Evolutionary conservation across 2,113 vertebrate genomes (phyloP), one percentile per base, ranked within the genome.

Genomic region (Nestor notabilis): DNA sequence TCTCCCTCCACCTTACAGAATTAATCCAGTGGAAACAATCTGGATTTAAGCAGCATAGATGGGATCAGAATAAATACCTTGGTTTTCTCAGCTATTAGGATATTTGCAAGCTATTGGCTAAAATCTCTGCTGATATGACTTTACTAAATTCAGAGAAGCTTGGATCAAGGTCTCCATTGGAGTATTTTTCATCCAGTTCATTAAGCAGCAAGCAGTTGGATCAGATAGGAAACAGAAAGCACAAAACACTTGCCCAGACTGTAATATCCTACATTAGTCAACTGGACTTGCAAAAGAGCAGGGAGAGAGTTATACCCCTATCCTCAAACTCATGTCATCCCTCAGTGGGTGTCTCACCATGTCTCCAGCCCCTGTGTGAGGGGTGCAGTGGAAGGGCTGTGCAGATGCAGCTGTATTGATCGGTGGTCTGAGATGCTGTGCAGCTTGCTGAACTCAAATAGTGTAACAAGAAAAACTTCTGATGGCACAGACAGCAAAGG

Each of bases 111-210:
- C 50, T 92, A 21, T 83, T 83, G 75, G n/a, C 46, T 39, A 81
- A 93, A 60, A 63, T 31, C 20, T 74, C 49, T 92, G 82, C 63
- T 86, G 64, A 23, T 90, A 50, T 10, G 46, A 60, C 55, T 96
- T 72, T 33, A 66, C 47, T 56, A 81, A 61, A 89, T 78, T 87
- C 56, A 68, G 47, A n/a, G 35, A 77, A 83, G 71, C 50, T 86
- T 80, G 78, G 76, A 70, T 94, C 76, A 71, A 75, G 55, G 60
- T 93, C 83, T 96, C 64, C 43, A 35, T 20, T 75, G 79, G 75
- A 44, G 15, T 81, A 74, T 94, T 90, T 95, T 93, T 94, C 76
- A 89, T 78, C 33, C 37, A 89, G 80, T 93, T 96, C 61, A 84
- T 92, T 96, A 90, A 86, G 49, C 83, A 94, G 83, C 74, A 93